Base-by-base conservation (phyloP, 2,797 vertebrate species). In the Novumbra hubbsi region DNA sequence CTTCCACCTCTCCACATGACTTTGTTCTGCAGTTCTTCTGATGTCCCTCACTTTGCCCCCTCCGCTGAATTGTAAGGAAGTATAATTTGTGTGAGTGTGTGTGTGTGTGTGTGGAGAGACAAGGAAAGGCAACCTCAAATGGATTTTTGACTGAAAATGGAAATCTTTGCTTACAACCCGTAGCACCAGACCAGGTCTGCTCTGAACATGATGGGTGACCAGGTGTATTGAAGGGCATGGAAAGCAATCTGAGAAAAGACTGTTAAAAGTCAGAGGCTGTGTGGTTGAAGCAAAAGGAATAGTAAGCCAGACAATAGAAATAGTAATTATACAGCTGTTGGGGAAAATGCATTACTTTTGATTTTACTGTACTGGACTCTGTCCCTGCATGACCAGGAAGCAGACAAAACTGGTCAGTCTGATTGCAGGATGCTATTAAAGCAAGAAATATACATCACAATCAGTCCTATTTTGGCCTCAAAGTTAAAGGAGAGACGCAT, bases 191-290 rank as follows among this genome's bases (percentile, higher is more conserved):
- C 48, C 68, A 52, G 74, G 52, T 71, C 21, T 64, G 70, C 48
- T 49, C 72, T 48, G 74, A 65, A 67, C 69, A 50, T 30, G 62
- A 48, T 73, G 68, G 68, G 50, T 62, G 52, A 64, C 38, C 65
- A 76, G 67, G 68, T 4, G 45, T 64, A 73, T 34, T 52, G 63
- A 63, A 63, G 52, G 55, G 52, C 41, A 63, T 49, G 50, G 45
- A 68, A 76, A 75, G 66, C 60, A 73, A 79, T 81, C 66, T 69
- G 52, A 70, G 17, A 30, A n/a, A 24, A 69, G 72, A 49, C 66
- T n/a, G 55, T 72, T 72, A 57, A 70, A 57, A 68, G 72, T 72
- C 6, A 15, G 30, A 57, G 65, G 38, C 64, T 30, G 21, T 70
- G 60, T 27, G 63, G 68, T 75, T 72, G 66, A 72, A 73, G 63